Conservation (phyloP, 2,113 vertebrate species). For the Rhinolophus sinicus region DNA sequence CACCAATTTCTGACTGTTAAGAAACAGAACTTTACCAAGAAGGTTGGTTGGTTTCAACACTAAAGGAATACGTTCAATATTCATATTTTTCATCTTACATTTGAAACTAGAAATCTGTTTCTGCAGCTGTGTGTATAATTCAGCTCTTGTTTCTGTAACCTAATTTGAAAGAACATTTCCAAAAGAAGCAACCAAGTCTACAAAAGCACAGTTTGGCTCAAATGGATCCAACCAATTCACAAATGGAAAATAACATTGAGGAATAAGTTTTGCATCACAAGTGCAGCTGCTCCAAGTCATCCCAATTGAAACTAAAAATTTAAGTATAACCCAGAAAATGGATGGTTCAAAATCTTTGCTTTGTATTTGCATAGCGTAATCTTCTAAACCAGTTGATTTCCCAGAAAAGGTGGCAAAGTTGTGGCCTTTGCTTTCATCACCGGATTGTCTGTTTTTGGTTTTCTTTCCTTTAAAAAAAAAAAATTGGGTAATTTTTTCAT, state of each 20-base stretch:
- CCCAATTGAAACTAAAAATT: not conserved
- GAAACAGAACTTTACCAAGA: slow-evolving; percentile 33
- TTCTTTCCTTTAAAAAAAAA: not conserved
- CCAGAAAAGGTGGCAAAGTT: not conserved
- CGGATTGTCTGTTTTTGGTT: not conserved
- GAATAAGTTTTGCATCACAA: not conserved
- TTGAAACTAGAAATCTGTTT: slow-evolving; percentile 45
- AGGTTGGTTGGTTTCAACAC: not conserved
- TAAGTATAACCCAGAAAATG: not conserved
- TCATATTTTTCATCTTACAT: slow-evolving; percentile 43
- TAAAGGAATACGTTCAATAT: slow-evolving; percentile 6
- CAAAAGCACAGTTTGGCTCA: slow-evolving; percentile 44
- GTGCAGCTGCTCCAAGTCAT: not conserved
- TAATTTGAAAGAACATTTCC: slow-evolving; percentile 56
- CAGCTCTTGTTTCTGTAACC: slow-evolving; percentile 52
- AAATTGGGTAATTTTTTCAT: not conserved
- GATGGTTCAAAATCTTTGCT: not conserved
- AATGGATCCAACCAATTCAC: not conserved
- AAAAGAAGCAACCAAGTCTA: slow-evolving; percentile 49
- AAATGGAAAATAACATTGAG: slow-evolving; percentile 36
- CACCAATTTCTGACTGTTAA: not conserved
- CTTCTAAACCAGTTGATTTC: slow-evolving; percentile 6
- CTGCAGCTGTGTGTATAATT: slow-evolving; percentile 52
- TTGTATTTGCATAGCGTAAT: not conserved
- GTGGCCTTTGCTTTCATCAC: not conserved